These are phyloP conservation scores for Urocolius indicus DNA, from an alignment of 2,113 vertebrate genomes.

Conservation along the genomic window DNA sequence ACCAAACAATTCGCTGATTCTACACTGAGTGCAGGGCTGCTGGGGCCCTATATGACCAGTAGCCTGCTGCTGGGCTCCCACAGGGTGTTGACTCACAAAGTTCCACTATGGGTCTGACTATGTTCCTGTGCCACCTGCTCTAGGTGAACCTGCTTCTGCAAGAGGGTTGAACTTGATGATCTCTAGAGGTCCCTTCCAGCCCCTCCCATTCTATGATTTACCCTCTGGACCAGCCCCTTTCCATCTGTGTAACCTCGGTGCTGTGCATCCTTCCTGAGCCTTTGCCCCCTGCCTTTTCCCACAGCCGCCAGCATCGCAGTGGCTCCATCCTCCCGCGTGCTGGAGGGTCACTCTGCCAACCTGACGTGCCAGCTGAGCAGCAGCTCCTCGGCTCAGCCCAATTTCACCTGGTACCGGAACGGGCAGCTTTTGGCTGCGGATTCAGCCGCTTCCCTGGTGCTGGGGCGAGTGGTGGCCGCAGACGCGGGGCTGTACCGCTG, in stretches of 20 bases:
- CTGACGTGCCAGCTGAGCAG: slow-evolving; percentile 54
- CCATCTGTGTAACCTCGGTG: too few species aligned
- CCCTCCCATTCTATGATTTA: too few species aligned
- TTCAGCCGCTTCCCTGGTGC: not conserved
- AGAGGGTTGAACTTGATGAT: too few species aligned
- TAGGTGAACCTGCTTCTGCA: too few species aligned
- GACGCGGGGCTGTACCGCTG: slow-evolving; percentile 50
- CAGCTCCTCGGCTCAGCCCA: not conserved
- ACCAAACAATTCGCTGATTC: too few species aligned
- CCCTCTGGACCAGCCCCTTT: too few species aligned
- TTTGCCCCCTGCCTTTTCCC: not conserved
- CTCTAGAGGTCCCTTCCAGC: too few species aligned
- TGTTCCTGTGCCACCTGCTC: too few species aligned
- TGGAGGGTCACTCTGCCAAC: slow-evolving; percentile 32
- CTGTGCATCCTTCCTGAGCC: too few species aligned
- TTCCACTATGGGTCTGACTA: too few species aligned
- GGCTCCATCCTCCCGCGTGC: not conserved
- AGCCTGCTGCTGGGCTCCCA: not conserved
- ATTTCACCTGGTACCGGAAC: slow-evolving; percentile 55
- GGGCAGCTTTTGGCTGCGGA: not conserved
- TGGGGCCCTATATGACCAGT: not conserved
- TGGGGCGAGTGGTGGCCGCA: not conserved
- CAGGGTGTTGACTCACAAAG: too few species aligned
- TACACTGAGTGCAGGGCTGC: too few species aligned
- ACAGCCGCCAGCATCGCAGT: not conserved